A percentile compares a stretch with the other conserved stretches of the same genome.
Conservation (phyloP, 2,113 vertebrate species). For the Neopipo cinnamomea region DNA sequence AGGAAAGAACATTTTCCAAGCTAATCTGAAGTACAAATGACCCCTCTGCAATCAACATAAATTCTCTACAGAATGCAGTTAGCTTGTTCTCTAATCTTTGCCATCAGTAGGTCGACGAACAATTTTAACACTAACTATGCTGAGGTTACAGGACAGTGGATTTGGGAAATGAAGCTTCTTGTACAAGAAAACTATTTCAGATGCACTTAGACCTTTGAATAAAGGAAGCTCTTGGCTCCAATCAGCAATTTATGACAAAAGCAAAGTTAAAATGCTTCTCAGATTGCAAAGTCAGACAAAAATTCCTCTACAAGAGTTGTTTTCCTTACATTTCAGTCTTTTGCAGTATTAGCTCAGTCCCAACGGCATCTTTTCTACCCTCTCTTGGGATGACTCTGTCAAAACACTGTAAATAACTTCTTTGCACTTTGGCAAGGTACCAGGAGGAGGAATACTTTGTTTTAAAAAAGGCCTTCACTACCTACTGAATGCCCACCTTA, state of each 20-base stretch:
- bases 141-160: not conserved
- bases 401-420: constrained; percentile 63
- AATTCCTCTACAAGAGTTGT: constrained; percentile 21
- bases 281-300: constrained; percentile 19
- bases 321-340: constrained; percentile 31
- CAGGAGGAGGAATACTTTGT: not conserved
- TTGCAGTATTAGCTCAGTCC: constrained; percentile 53
- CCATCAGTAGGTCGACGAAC: not conserved
- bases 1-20: constrained; percentile 22
- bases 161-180: not conserved
- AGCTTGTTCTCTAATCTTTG: not conserved
- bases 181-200: not conserved
- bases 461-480: not conserved
- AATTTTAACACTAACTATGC: not conserved
- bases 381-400: constrained; percentile 20
- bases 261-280: constrained; percentile 27
- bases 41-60: not conserved
- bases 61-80: not conserved
- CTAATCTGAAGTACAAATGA: not conserved
- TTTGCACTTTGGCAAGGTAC: constrained; percentile 14
- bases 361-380: constrained; percentile 53
- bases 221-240: not conserved
- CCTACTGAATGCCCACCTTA: not conserved
- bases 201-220: not conserved
- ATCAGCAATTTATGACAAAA: constrained; percentile 20